phyloP scores from a whole-genome alignment of 2,113 vertebrate genomes.

The Myanophis thanlyinensis region DNA sequence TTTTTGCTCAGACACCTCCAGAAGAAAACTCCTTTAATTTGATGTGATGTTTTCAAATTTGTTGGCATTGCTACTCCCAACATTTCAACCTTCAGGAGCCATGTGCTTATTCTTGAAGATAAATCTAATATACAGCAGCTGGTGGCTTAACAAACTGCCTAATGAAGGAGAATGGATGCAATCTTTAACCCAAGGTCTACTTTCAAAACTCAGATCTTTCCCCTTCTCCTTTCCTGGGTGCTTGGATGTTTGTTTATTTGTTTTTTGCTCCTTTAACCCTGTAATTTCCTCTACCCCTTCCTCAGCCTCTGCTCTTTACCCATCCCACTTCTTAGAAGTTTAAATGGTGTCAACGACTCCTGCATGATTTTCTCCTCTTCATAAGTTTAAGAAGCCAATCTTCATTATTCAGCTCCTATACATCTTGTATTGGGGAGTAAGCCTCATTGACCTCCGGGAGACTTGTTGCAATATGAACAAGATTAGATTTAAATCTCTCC shows the following conservation, averaged over 20 bases:
- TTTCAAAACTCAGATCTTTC: neutral
- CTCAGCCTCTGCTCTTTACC: neutral
- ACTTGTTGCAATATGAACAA: neutral
- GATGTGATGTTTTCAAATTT: neutral
- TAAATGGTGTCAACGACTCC: neutral
- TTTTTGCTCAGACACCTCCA: neutral
- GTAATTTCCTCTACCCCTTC: neutral
- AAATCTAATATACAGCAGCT: neutral
- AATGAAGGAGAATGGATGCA: neutral
- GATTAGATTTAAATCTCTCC: neutral
- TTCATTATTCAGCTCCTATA: neutral
- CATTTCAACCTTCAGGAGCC: neutral
- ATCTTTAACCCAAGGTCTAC: neutral
- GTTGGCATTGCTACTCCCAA: neutral
- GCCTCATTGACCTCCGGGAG: neutral
- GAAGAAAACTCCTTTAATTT: neutral
- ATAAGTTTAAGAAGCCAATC: neutral
- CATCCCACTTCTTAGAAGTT: neutral
- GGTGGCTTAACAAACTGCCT: neutral
- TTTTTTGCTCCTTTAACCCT: slow-evolving; percentile 20
- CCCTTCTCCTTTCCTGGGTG: neutral
- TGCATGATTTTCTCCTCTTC: neutral
- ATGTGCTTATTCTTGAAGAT: neutral
- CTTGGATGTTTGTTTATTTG: neutral
- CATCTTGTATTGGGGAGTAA: neutral